Percentiles rank a stretch among this genome's conserved stretches.
These are phyloP conservation scores for Pomacea maculata DNA, from an alignment of 1,140 invertebrate species.

Conservation along the genomic window DNA sequence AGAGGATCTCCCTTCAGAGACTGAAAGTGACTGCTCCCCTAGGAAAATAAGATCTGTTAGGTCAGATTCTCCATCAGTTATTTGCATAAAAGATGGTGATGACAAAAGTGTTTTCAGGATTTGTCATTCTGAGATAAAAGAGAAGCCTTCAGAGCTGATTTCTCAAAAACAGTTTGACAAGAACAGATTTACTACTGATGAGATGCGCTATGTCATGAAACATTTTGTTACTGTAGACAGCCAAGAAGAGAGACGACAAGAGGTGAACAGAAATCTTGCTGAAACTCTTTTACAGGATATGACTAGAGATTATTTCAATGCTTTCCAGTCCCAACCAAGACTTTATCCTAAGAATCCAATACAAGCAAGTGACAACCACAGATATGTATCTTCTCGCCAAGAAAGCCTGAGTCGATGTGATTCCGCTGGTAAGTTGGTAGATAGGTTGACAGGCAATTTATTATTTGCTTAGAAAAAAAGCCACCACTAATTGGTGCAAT, in stretches of 20 bases:
- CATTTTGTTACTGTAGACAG: conserved; percentile 18
- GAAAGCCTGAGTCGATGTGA: conserved; percentile 14
- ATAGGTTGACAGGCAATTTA: too few species aligned
- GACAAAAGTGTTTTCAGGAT: conserved; percentile 29
- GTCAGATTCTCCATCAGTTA: conserved; percentile 8
- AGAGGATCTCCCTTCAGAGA: background rate
- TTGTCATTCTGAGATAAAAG: conserved; percentile 1
- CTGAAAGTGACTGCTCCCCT: conserved; percentile 18
- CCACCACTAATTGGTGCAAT: too few species aligned
- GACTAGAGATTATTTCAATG: conserved; percentile 1
- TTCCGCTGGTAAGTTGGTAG: background rate
- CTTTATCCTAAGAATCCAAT: background rate
- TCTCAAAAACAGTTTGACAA: background rate
- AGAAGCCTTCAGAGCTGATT: conserved; percentile 1
- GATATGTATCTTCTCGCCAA: background rate
- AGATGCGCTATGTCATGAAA: conserved; percentile 22
- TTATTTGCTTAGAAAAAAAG: too few species aligned
- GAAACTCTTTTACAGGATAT: background rate
- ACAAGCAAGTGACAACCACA: background rate
- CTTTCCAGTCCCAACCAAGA: background rate
- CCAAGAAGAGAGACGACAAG: background rate
- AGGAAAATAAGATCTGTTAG: background rate
- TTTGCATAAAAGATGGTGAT: conserved; percentile 32
- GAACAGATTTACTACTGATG: background rate
- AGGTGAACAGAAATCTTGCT: background rate